These are phyloP conservation scores for Dysidea cf. avara DNA, from an alignment of 37 sponge, comb jelly and placozoan species.

Conservation along the genomic window DNA sequence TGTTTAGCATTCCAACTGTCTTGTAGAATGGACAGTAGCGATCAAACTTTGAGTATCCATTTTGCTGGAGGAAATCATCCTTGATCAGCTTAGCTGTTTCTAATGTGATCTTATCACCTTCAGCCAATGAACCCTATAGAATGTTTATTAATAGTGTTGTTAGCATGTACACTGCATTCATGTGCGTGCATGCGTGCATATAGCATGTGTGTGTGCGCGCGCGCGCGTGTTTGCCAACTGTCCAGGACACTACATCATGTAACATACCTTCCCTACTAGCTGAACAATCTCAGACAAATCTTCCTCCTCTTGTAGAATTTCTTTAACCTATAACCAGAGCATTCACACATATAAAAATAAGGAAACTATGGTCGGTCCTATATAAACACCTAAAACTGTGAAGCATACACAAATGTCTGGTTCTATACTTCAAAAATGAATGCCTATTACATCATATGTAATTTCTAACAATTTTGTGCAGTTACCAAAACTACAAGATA, in stretches of 20 bases:
- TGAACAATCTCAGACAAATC: constrained; percentile 98
- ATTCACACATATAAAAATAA: neutral
- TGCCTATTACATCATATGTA: too few species aligned
- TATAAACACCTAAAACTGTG: neutral
- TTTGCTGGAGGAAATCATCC: constrained; percentile 99
- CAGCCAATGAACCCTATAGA: constrained; percentile 92
- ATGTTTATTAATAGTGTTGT: too few species aligned
- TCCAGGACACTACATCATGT: neutral
- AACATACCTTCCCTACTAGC: constrained; percentile 89
- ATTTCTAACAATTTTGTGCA: too few species aligned
- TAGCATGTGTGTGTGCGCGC: too few species aligned
- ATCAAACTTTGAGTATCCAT: constrained; percentile 92
- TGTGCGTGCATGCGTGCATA: too few species aligned
- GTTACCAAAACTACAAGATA: too few species aligned
- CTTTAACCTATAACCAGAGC: constrained; percentile 69
- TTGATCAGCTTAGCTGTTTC: constrained; percentile 97
- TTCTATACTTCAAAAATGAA: too few species aligned
- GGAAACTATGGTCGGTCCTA: neutral
- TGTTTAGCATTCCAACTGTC: constrained; percentile 96
- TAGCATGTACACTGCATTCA: too few species aligned
- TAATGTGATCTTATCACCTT: constrained; percentile 93
- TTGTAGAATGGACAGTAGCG: constrained; percentile 98
- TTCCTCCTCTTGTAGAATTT: constrained; percentile 96
- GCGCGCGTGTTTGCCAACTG: too few species aligned
- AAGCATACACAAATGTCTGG: too few species aligned